Conservation (phyloP, 2,888 invertebrate genomes). For the Epirrhoe alternata region DNA sequence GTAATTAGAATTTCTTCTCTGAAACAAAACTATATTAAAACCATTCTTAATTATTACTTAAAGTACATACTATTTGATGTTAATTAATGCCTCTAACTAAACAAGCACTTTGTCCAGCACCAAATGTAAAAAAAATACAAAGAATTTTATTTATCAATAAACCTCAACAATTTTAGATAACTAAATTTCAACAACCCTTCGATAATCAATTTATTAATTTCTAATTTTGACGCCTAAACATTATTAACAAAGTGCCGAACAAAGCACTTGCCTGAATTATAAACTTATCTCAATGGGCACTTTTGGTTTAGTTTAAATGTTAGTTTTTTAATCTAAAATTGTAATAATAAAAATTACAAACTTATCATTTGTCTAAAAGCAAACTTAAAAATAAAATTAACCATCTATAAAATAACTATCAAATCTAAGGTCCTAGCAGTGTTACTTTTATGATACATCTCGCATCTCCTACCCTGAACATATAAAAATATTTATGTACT, state of each 20-base stretch:
- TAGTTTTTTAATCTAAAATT: conserved; percentile 82
- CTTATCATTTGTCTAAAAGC: conserved; percentile 81
- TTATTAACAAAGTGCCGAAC: conserved; percentile 79
- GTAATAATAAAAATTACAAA: conserved; percentile 82
- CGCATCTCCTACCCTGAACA: conserved; percentile 76
- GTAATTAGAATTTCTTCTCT: conserved; percentile 83
- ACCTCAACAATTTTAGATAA: conserved; percentile 83
- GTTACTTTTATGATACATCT: conserved; percentile 78
- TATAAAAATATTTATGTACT: conserved; percentile 85
- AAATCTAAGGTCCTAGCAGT: conserved; percentile 81
- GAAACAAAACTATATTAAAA: conserved; percentile 84
- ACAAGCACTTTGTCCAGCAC: conserved; percentile 80
- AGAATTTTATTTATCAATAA: conserved; percentile 70
- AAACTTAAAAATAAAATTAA: conserved; percentile 80
- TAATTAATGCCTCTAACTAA: conserved; percentile 82
- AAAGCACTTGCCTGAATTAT: conserved; percentile 80
- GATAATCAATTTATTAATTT: conserved; percentile 76
- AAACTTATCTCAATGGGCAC: conserved; percentile 86
- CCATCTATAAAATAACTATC: conserved; percentile 81
- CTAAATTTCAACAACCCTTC: conserved; percentile 81
- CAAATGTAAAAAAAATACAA: conserved; percentile 74
- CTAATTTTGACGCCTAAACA: conserved; percentile 84
- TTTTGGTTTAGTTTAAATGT: conserved; percentile 85
- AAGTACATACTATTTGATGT: conserved; percentile 80
- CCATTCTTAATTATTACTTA: conserved; percentile 82